These are phyloP conservation scores for Salminus brasiliensis DNA, from an alignment of 2,113 vertebrate species.

Conservation along the genomic window DNA sequence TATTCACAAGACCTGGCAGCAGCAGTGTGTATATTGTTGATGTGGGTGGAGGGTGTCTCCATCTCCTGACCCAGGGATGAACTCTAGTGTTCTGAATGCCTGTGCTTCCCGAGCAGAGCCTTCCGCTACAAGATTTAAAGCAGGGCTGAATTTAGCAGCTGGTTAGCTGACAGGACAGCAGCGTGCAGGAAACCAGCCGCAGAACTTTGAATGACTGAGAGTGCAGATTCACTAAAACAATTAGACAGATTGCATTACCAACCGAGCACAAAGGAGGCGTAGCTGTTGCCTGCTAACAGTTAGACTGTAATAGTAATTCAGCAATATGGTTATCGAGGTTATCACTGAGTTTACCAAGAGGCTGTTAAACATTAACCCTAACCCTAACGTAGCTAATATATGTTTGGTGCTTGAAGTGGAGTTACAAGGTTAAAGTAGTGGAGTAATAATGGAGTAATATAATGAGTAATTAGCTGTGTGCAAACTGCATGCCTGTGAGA, in stretches of 20 bases:
- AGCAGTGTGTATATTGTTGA: background rate
- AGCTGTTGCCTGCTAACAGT: background rate
- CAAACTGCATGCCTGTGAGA: no score
- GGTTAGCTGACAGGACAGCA: background rate
- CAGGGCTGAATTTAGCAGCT: constrained; percentile 23
- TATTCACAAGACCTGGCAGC: background rate
- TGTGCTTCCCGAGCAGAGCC: constrained; percentile 5
- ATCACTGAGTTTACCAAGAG: no score
- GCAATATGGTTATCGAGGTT: background rate
- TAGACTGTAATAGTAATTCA: background rate
- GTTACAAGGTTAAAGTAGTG: no score
- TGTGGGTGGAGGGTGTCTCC: background rate
- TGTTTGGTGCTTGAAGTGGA: no score
- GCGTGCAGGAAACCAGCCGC: background rate
- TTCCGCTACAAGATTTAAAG: background rate
- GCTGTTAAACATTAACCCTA: no score
- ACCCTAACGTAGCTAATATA: no score
- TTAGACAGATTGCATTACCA: background rate
- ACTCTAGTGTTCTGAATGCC: background rate
- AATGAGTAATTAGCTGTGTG: no score
- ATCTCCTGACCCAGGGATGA: constrained; percentile 33
- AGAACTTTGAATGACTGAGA: background rate
- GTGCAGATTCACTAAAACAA: background rate
- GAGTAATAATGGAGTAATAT: no score
- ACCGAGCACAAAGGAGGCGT: background rate